Evolutionary conservation across 1,140 invertebrate species (phyloP), one percentile per base, ranked within the genome.

Genomic region (Drosophila mauritiana): DNA sequence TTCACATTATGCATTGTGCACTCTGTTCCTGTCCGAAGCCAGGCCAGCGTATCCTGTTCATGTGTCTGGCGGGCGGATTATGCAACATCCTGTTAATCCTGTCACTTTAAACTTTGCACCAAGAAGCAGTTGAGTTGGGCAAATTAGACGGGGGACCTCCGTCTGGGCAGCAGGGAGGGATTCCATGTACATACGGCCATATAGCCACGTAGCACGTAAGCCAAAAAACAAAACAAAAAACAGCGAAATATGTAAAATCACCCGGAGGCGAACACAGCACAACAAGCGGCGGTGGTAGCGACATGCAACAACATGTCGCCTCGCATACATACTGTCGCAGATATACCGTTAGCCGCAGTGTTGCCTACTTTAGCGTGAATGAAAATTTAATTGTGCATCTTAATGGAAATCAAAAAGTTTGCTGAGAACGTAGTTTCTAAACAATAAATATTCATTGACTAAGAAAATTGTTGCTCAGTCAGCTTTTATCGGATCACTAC

Each of bases 21-120:
- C 42, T 68, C 15, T n/a, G 64, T 70, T 56, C 51, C 64, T 69
- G 67, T 75, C 39, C 61, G 58, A 54, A 37, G 55, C 27, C 31
- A 34, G 48, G 67, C 56, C 62, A 27, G 58, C 79, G 72, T 81
- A 85, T 86, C 78, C 83, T 88, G 83, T 89, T 89, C 55, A 68
- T 78, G 77, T 80, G 78, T 88, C 83, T 89, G 84, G 70, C 75
- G 56, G 61, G 45, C 64, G 89, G 90, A 91, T 91, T 91, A 91
- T 91, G 90, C 89, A 91, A 91, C 90, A 91, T 91, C 90, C 90
- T 89, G 89, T 90, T 90, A 86, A 90, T 91, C 90, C 90, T 90
- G 81, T 91, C 89, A 91, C 89, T 89, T 91, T 77, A 88, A 88
- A 88, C 76, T 83, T 88, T 58, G 45, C 62, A 64, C 58, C 63